Percentiles rank a stretch among this genome's conserved stretches.
phyloP scores from a whole-genome alignment of 2,888 invertebrate species.

The Lepidocyrtinus sp. region DNA sequence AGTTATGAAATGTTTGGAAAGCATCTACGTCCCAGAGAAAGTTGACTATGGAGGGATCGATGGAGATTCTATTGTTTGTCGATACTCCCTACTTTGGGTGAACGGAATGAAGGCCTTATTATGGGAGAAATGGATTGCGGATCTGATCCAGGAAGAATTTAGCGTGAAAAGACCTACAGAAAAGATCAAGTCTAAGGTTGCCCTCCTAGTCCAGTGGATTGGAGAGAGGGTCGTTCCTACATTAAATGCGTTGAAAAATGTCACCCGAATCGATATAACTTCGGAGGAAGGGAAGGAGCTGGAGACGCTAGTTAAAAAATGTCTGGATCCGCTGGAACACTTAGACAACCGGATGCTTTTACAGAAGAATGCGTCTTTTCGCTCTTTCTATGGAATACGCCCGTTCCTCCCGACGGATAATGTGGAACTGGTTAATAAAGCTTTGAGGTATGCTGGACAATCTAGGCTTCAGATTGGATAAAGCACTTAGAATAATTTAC shows the following conservation, averaged over 20 bases:
- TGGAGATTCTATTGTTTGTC: constrained; percentile 33
- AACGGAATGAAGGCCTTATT: constrained; percentile 60
- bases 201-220: constrained; percentile 65
- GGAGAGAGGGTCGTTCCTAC: constrained; percentile 59
- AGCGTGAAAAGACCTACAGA: constrained; percentile 60
- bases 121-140: constrained; percentile 61
- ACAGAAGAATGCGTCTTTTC: constrained; percentile 55
- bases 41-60: not conserved
- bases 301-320: constrained; percentile 41
- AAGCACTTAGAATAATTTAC: no score
- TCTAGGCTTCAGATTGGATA: no score
- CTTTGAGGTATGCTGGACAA: constrained; percentile 36
- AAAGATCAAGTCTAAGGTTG: constrained; percentile 64
- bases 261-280: constrained; percentile 23
- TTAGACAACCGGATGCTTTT: constrained; percentile 57
- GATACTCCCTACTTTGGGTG: constrained; percentile 60
- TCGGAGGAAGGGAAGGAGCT: constrained; percentile 43
- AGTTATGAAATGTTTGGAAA: constrained; percentile 35
- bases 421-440: constrained; percentile 29
- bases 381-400: constrained; percentile 55
- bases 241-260: constrained; percentile 47
- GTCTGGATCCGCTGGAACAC: constrained; percentile 54
- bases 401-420: constrained; percentile 53
- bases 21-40: no score
- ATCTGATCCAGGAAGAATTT: constrained; percentile 50